Base-by-base conservation (phyloP, 2,113 vertebrate species). In the Oncorhynchus gorbuscha region DNA sequence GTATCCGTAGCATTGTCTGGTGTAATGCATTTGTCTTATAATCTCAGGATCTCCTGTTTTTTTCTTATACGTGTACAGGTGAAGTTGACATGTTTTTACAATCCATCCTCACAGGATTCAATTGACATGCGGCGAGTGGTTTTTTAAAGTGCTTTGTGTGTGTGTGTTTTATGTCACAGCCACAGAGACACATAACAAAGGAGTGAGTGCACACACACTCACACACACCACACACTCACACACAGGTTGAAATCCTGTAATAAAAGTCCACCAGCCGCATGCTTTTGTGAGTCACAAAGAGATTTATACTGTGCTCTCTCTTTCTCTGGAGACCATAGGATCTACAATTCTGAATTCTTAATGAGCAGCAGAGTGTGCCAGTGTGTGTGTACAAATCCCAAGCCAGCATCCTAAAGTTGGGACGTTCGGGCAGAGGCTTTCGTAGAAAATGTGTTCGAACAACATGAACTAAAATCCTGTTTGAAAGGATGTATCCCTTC, bases 1-100 rank as follows among this genome's bases (percentile, higher is more conserved):
- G 73, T 73, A 78, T 77, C 28, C 64, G 80, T 76, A 28, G 62
- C 75, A 7, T 14, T 1, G 66, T 68, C 66, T 32, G 22, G 39
- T 67, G 83, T 69, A 78, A 81, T 62, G 73, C 9, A 16, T 30
- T 39, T 32, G 39, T 45, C 11, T 45, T 45, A 45, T 45, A 45
- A 45, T 9, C 39, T 11, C 8, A 45, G 66, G 14, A 28, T 68
- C 7, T 28, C 68, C 71, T 73, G 62, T 3, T 5, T 32, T 28
- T 28, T 28, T 28, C 3, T 14, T 51, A 4, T 4, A 51, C 4
- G 8, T 51, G 49, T 51, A 16, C 49, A 16, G 49, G 49, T 16
- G 49, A 51, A 51, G 49, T 13, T 55, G 51, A 55, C 51, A 16
- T 55, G 51, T 55, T 55, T 55, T 55, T 18, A 55, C 51, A 18